Base-by-base conservation (phyloP, 2,113 vertebrate genomes). In the Xiphophorus maculatus region DNA sequence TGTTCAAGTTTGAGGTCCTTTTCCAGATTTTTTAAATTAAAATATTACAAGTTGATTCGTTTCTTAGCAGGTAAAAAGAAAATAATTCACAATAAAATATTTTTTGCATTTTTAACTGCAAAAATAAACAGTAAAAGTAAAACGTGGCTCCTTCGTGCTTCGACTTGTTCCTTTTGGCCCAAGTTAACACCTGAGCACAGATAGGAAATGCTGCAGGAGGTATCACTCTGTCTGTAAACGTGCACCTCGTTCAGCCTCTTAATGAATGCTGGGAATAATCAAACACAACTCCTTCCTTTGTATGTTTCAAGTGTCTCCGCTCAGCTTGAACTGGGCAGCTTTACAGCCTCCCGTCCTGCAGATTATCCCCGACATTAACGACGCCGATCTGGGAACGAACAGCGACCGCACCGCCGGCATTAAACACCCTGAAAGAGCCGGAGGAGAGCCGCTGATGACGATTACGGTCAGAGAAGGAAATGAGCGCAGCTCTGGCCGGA, bases 391-490 rank as follows among this genome's bases (percentile, higher is more conserved):
- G n/a, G 65, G 44, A 79, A 48, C 5, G 78, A 60, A 30, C 27
- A 54, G 73, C n/a, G 17, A 40, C 40, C n/a, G 61, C 27, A 68
- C 13, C 48, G 58, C 73, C 58, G 13, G 14, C 19, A 33, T 87
- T 73, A 81, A 80, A 88, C 82, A 82, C 25, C 2, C 58, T 73
- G 88, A 73, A 80, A 61, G 73, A 74, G 63, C 62, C 11, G 58
- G 33, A 63, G 64, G 74, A 12, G 30, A 76, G 74, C 40, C 40
- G 40, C 74, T 42, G 44, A 71, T 70, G 71, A 70, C 75, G 79
- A 90, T 89, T 82, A 86, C 78, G 79, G 64, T 30, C 81, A n/a
- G 37, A 74, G 81, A 73, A 89, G 91, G 87, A 91, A 90, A 88
- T 85, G 80, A 91, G 88, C 69, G 75, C 72, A 87, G 87, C 74